Evolutionary conservation across 2,888 invertebrate genomes (phyloP).

Genomic region (Oxyscelio sp.): DNA sequence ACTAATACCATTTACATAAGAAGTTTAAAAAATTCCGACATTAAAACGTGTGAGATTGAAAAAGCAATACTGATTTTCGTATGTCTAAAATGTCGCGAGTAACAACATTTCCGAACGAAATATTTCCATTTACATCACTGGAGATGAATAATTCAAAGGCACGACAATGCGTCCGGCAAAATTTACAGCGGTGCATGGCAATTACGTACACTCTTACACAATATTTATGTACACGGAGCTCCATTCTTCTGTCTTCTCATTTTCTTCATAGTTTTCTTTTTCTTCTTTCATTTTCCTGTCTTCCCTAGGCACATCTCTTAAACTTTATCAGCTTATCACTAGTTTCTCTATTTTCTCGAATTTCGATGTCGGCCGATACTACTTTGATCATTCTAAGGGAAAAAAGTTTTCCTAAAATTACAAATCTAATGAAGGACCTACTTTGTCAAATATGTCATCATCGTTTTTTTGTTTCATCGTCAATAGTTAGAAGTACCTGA

Average conservation of each 20-base stretch:
- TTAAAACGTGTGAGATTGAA: constrained; percentile 40
- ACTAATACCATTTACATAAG: neutral
- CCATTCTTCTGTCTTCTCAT: constrained; percentile 75
- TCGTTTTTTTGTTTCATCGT: too few relatives aligned
- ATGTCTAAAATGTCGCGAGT: constrained; percentile 63
- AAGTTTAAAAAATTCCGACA: neutral
- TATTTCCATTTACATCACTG: constrained; percentile 75
- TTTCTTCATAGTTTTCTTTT: constrained; percentile 61
- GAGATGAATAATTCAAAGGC: constrained; percentile 76
- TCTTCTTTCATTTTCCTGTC: constrained; percentile 63
- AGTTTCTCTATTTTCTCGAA: too few relatives aligned
- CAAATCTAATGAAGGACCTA: too few relatives aligned
- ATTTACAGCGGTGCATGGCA: constrained; percentile 77
- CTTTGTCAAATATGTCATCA: too few relatives aligned
- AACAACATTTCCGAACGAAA: constrained; percentile 73
- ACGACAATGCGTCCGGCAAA: constrained; percentile 76
- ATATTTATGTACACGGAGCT: constrained; percentile 72
- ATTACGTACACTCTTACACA: constrained; percentile 74
- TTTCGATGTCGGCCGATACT: too few relatives aligned
- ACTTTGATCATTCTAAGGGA: too few relatives aligned
- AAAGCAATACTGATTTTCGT: constrained; percentile 62
- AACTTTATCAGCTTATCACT: constrained; percentile 40
- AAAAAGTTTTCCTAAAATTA: too few relatives aligned
- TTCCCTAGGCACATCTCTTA: constrained; percentile 35
- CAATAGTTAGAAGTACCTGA: too few relatives aligned